Evolutionary conservation across 2,888 invertebrate species (phyloP), one percentile per base, ranked within the genome.

Genomic region (Ellobium chinense): DNA sequence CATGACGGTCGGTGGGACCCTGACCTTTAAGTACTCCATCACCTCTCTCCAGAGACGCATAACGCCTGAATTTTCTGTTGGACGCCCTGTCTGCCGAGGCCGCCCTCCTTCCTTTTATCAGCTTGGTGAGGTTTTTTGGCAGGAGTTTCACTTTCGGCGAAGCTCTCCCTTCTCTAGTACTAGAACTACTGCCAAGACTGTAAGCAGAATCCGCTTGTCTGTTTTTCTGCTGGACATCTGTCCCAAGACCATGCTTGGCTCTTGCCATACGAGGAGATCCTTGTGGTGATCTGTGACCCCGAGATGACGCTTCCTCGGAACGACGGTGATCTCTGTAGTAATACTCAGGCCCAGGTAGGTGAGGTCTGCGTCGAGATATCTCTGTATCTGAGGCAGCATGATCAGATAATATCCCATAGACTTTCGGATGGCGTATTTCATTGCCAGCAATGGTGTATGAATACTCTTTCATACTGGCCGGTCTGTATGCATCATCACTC

Each of bases 1-100:
- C 77, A 39, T 60, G 77, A 2, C 77, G 58, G 27, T 66, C 66
- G 1, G 63, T 63, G 37, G 46, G 63, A 46, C 74, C 74, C 14
- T 62, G 63, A 14, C 63, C 46, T 29, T 34, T 58, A 7, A 74
- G 63, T 63, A 39, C 74, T 14, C 39, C 63, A 24, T 73, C 73
- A 5, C 63, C 46, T 14, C 31, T 9, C 29, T 74, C 63, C 9
- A 24, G 21, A 12, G 46, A 63, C 1, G 39, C 31, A 21, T 36
- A 29, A 27, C 0, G 24, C 21, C 39, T 31, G 9, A 24, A 9
- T 12, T 37, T 73, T 73, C 34, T 36, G 1, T 27, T 31, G 12
- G 24, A 60, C 2, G 18, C 34, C 29, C 4, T 37, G 39, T n/a
- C 21, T 39, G 39, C 24, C 68, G 27, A 27, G n/a, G 12, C 56